phyloP scores from a whole-genome alignment of 2,888 invertebrate genomes.

The Macroteleia sp. region DNA sequence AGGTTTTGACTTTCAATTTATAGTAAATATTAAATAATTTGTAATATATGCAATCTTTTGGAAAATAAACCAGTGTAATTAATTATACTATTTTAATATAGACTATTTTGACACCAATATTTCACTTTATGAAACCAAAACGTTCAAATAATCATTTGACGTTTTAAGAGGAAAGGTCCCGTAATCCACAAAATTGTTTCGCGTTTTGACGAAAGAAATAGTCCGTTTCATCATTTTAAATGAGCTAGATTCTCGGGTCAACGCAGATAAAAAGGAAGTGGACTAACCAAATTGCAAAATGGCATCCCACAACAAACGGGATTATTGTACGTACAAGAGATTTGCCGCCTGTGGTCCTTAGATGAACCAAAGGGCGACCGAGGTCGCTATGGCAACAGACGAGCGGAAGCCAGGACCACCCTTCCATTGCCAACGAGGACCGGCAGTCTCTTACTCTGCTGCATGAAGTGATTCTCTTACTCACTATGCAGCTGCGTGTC shows the following conservation, averaged over 20 bases:
- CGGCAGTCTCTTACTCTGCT: constrained; percentile 68
- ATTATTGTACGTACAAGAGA: constrained; percentile 81
- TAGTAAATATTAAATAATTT: no score
- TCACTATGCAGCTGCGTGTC: constrained; percentile 61
- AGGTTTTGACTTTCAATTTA: no score
- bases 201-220: background rate
- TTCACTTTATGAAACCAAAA: no score
- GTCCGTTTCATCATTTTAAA: constrained; percentile 24
- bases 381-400: constrained; percentile 81
- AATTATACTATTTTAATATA: no score
- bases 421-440: constrained; percentile 72
- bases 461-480: constrained; percentile 78
- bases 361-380: constrained; percentile 75
- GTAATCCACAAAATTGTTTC: no score
- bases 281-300: constrained; percentile 74
- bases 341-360: constrained; percentile 79
- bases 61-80: no score
- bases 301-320: constrained; percentile 72
- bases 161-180: no score
- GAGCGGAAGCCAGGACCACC: constrained; percentile 76
- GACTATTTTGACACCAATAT: no score
- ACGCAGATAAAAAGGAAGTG: constrained; percentile 34
- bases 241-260: constrained; percentile 24
- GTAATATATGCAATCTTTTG: no score
- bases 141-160: no score